Conservation (phyloP, 2,888 invertebrate genomes). For the Odiellus spinosus region DNA sequence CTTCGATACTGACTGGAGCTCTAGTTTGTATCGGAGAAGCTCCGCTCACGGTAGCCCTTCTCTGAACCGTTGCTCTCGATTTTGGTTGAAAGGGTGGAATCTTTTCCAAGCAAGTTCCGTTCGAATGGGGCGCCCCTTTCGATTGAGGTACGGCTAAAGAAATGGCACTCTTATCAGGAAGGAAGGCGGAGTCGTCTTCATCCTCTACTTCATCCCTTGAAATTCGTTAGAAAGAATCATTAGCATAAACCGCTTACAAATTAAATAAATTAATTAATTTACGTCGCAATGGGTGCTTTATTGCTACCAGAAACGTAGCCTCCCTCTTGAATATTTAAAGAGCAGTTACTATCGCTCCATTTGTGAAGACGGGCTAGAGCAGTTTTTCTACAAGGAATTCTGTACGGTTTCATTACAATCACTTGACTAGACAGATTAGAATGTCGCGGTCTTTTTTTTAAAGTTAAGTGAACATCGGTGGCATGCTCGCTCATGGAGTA, state of each 20-base stretch:
- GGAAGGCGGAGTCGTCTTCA: slow-evolving; percentile 31
- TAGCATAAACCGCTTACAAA: too few species aligned
- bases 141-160: too few species aligned
- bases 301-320: slow-evolving; percentile 8
- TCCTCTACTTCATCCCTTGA: slow-evolving; percentile 16
- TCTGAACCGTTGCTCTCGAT: slow-evolving; percentile 50
- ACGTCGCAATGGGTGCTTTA: too few species aligned
- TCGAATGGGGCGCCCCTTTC: not conserved
- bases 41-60: slow-evolving; percentile 76
- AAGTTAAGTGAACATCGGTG: slow-evolving; percentile 59
- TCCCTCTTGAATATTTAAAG: slow-evolving; percentile 8
- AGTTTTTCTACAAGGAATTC: slow-evolving; percentile 18
- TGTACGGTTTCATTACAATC: slow-evolving; percentile 18
- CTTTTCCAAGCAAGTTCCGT: slow-evolving; percentile 4
- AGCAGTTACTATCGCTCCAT: slow-evolving; percentile 14
- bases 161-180: slow-evolving; percentile 23
- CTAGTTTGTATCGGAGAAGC: slow-evolving; percentile 48
- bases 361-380: slow-evolving; percentile 13
- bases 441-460: slow-evolving; percentile 67
- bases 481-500: slow-evolving; percentile 53
- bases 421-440: slow-evolving; percentile 52
- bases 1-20: slow-evolving; percentile 45
- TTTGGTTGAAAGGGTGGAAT: slow-evolving; percentile 5
- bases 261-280: too few species aligned
- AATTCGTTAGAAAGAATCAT: too few species aligned